Evolutionary conservation across 1,140 invertebrate genomes (phyloP), one percentile per base, ranked within the genome.

Genomic region (Prorops nasuta): DNA sequence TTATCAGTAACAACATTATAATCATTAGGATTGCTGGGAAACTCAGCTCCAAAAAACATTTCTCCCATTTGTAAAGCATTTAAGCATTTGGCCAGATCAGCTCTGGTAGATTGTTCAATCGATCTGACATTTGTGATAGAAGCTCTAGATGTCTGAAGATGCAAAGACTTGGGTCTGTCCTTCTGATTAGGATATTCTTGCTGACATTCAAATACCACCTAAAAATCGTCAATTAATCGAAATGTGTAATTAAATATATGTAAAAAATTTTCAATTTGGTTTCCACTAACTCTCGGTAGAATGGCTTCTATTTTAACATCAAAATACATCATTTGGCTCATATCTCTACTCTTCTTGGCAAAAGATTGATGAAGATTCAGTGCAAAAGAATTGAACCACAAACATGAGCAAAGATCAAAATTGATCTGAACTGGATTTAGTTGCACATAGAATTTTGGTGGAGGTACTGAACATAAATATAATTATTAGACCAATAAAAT

Each of bases 361-460:
- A 94, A 72, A 38, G 88, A 88, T 56, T 91, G 82, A 64, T 88
- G 84, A 16, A 98, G 80, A 80, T 93, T 94, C 32, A 94, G 81
- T 34, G 86, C 81, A 74, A 98, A 98, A n/a, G 91, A 90, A 71
- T 96, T 94, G 20, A 95, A 82, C 95, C 95, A 98, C 16, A 97
- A 75, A 51, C 92, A 80, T 19, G 91, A 96, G 45, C 86, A 81
- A 38, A 88, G 78, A 73, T 98, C 94, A 56, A 97, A 86, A 51
- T 85, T 84, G 21, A 97, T 71, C 66, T 91, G 85, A 31, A 97
- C 79, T 0, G 94, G 95, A 78, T 94, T 94, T 10, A 96, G 66
- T 67, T 96, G 88, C 3, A 91, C 84, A 75, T 92, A 97, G 64
- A 96, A 83, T 72, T 96, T 96, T 22, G 94, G 90, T 38, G 92